Percentiles rank a stretch among this genome's conserved stretches.
Conservation (phyloP, 2,888 invertebrate genomes). For the Aspidiotus destructor region DNA sequence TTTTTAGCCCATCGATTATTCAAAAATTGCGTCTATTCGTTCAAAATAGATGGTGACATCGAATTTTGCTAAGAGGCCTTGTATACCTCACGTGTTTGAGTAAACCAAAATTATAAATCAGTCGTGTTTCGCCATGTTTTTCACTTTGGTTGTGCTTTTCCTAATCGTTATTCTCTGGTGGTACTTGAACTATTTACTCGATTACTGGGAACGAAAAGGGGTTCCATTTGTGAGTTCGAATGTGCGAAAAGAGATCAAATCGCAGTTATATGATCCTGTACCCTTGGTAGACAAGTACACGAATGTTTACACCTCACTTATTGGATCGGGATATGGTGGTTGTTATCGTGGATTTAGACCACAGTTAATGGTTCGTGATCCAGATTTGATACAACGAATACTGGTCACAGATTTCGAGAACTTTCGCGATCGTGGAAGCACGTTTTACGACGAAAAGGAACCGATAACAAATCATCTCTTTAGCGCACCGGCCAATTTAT, state of each 20-base stretch:
- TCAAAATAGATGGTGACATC: too few relatives aligned
- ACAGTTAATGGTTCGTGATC: conserved; percentile 18
- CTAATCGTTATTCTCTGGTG: too few relatives aligned
- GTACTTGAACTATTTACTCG: too few relatives aligned
- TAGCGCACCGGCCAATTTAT: conserved; percentile 7
- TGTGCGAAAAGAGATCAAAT: neutral
- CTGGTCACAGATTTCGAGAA: conserved; percentile 16
- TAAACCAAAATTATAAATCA: too few relatives aligned
- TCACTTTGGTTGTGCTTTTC: too few relatives aligned
- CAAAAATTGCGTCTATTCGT: too few relatives aligned
- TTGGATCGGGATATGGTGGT: conserved; percentile 13
- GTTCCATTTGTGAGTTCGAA: conserved; percentile 2
- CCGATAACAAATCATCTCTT: conserved; percentile 18
- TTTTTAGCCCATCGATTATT: too few relatives aligned
- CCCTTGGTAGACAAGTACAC: conserved; percentile 10
- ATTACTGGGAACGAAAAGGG: conserved; percentile 18
- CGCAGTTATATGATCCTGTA: neutral
- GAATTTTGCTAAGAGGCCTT: too few relatives aligned
- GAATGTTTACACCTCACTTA: conserved; percentile 4
- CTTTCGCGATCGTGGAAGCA: conserved; percentile 19
- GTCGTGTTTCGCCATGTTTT: too few relatives aligned
- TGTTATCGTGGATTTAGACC: neutral
- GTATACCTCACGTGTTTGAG: too few relatives aligned
- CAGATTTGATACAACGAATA: conserved; percentile 11
- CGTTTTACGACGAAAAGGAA: conserved; percentile 9